phyloP scores from a whole-genome alignment of 92 coral and sea anemone genomes.

The Actinernus sp. region DNA sequence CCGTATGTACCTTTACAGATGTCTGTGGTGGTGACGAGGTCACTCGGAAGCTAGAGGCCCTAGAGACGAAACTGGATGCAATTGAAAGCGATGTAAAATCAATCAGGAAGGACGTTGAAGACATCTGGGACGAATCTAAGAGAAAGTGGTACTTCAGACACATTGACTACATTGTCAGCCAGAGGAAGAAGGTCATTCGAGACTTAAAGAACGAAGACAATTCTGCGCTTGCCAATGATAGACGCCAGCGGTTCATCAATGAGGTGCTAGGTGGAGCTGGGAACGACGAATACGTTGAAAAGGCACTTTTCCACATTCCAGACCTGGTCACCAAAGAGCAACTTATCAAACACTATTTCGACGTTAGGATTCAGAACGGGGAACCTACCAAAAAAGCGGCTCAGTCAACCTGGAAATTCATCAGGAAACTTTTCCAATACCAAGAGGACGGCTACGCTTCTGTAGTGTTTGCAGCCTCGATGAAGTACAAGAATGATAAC shows the following conservation, averaged over 20 bases:
- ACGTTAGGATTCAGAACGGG: not conserved
- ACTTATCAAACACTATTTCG: not conserved
- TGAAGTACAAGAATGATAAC: constrained; percentile 5
- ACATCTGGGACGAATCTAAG: not conserved
- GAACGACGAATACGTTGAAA: constrained; percentile 7
- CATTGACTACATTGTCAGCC: not conserved
- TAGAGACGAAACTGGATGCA: not conserved
- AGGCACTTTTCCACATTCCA: constrained; percentile 10
- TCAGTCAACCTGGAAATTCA: not conserved
- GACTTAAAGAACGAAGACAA: not conserved
- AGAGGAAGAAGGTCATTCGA: not conserved
- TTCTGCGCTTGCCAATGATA: not conserved
- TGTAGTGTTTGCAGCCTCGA: constrained; percentile 2
- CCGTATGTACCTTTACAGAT: not conserved
- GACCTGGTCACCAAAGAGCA: constrained; percentile 1
- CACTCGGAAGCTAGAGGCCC: not conserved
- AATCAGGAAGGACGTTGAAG: constrained; percentile 10
- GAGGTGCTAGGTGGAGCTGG: constrained; percentile 19
- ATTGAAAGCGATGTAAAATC: constrained; percentile 2
- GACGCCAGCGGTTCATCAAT: not conserved
- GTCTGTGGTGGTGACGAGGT: not conserved
- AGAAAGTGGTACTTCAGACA: constrained; percentile 11
- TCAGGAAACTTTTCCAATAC: constrained; percentile 1
- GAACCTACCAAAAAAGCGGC: not conserved
- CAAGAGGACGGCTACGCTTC: constrained; percentile 21